Percentiles rank a stretch among this genome's conserved stretches.
phyloP scores from a whole-genome alignment of 2,888 invertebrate genomes.

The Athalia cordata region DNA sequence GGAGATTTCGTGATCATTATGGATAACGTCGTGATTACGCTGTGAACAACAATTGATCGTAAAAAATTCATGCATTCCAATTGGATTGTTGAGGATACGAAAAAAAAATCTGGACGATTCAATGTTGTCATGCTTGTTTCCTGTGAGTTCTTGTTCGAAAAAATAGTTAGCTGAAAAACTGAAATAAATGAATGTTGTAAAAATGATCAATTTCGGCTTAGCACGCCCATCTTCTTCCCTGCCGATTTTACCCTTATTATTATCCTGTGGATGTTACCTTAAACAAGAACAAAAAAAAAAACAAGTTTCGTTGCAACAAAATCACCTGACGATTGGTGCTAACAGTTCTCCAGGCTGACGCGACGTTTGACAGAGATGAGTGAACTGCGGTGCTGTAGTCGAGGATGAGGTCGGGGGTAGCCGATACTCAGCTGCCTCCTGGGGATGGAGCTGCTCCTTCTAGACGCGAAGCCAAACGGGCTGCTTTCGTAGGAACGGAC shows the following conservation, averaged over 20 bases:
- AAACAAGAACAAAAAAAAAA: background rate
- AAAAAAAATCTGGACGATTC: too few species aligned
- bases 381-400: constrained; percentile 55
- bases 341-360: constrained; percentile 71
- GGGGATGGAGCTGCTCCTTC: constrained; percentile 42
- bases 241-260: background rate
- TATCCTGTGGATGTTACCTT: background rate
- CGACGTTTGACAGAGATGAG: constrained; percentile 64
- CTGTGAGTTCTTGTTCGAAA: too few species aligned
- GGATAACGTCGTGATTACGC: too few species aligned
- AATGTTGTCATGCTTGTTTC: too few species aligned
- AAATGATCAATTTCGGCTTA: background rate
- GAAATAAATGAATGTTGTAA: background rate
- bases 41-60: constrained; percentile 6
- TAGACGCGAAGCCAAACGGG: constrained; percentile 39
- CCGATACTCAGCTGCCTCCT: constrained; percentile 55
- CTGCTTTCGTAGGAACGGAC: constrained; percentile 47
- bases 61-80: background rate
- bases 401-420: constrained; percentile 55
- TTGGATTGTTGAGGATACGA: too few species aligned
- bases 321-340: constrained; percentile 72
- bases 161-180: background rate
- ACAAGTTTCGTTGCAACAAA: background rate
- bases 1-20: too few species aligned
- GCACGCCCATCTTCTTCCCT: background rate